Percentiles rank a stretch among this genome's conserved stretches.
These are phyloP conservation scores for Cirrhinus molitorella DNA, from an alignment of 2,797 vertebrate genomes.

Conservation along the genomic window DNA sequence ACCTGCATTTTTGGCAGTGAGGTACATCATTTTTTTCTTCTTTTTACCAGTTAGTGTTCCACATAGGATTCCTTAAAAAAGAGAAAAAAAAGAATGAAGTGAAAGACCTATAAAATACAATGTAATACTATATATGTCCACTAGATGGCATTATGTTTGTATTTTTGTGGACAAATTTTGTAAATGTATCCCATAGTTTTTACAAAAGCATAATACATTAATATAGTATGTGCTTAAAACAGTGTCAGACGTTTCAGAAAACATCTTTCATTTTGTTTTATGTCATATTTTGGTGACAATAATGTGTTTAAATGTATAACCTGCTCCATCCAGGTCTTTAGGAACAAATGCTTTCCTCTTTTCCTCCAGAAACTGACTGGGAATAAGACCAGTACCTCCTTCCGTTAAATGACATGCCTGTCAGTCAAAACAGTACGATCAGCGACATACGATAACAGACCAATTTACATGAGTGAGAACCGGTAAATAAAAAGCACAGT, in stretches of 20 bases:
- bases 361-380: slow-evolving; percentile 98
- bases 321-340: slow-evolving; percentile 93
- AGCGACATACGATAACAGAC: slow-evolving; percentile 19
- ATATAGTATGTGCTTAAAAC: neutral
- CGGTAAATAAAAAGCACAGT: neutral
- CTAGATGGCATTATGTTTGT: slow-evolving; percentile 52
- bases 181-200: neutral
- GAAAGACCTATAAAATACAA: neutral
- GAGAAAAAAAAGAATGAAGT: neutral
- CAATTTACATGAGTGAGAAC: neutral
- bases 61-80: slow-evolving; percentile 88
- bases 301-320: slow-evolving; percentile 68
- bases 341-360: slow-evolving; percentile 98
- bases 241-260: neutral
- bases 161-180: neutral
- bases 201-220: neutral
- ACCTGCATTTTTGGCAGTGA: slow-evolving; percentile 98
- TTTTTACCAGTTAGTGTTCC: slow-evolving; percentile 94
- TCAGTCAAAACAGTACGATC: slow-evolving; percentile 32
- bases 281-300: neutral
- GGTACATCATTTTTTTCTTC: slow-evolving; percentile 99
- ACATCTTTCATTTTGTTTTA: neutral
- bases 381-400: slow-evolving; percentile 94
- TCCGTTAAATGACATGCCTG: slow-evolving; percentile 94
- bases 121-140: slow-evolving; percentile 59